Evolutionary conservation across 2,113 vertebrate species (phyloP).

Genomic region (Ptilonorhynchus violaceus): DNA sequence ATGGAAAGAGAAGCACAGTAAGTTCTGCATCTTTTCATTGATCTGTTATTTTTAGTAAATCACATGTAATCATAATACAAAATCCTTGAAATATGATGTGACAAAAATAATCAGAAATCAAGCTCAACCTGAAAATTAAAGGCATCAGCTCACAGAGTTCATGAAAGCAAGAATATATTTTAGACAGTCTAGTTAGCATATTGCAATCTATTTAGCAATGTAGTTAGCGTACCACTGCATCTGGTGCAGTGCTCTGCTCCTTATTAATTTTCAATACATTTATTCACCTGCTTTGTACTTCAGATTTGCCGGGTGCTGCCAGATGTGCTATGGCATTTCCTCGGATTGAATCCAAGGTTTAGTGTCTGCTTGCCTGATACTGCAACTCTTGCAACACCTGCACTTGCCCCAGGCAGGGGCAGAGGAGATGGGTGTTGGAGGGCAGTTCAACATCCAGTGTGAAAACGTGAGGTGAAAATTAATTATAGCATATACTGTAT

Average conservation of each 20-base stretch:
- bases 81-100: constrained; percentile 1
- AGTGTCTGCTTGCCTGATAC: neutral
- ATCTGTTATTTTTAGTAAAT: constrained; percentile 51
- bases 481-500: neutral
- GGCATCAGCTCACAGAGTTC: neutral
- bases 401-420: neutral
- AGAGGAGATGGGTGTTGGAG: neutral
- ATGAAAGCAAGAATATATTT: constrained; percentile 29
- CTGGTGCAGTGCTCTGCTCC: neutral
- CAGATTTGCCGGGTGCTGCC: neutral
- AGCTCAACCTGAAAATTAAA: constrained; percentile 22
- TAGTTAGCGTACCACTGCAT: constrained; percentile 18
- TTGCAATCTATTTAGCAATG: constrained; percentile 36
- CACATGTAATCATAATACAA: constrained; percentile 30
- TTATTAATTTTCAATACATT: constrained; percentile 17
- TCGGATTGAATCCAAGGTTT: neutral
- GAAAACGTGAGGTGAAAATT: neutral
- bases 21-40: constrained; percentile 34
- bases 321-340: neutral
- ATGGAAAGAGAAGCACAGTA: constrained; percentile 17
- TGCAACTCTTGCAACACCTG: neutral
- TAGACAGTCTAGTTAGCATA: constrained; percentile 13
- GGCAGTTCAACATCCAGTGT: neutral
- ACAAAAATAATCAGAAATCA: constrained; percentile 59
- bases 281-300: constrained; percentile 3